A percentile compares a stretch with the other conserved stretches of the same genome.
Evolutionary conservation across 2,797 vertebrate species (phyloP).

Genomic region (Hozukius guyotensis): DNA sequence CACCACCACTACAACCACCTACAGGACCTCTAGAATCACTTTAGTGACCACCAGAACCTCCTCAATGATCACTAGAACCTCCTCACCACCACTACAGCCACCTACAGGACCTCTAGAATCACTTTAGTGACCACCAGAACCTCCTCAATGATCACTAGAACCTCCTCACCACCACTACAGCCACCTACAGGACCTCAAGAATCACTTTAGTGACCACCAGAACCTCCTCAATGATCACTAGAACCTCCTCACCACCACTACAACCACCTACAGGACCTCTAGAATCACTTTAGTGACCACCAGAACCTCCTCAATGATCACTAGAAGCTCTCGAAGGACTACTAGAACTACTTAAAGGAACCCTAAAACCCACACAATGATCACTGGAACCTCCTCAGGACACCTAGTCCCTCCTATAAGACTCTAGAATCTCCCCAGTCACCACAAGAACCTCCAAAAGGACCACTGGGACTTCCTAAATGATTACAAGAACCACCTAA

Average conservation of each 20-base stretch:
- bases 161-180: no score
- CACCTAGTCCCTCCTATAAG: no score
- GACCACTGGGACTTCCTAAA: background rate
- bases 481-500: background rate
- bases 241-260: background rate
- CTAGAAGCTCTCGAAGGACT: background rate
- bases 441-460: no score
- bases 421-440: no score
- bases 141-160: background rate
- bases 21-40: no score
- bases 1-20: no score
- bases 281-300: no score
- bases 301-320: background rate
- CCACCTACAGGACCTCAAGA: background rate
- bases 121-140: background rate
- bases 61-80: background rate
- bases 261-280: no score
- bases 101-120: no score
- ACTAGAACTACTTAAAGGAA: background rate
- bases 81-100: background rate
- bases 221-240: background rate
- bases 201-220: background rate
- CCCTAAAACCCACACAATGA: background rate
- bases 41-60: no score
- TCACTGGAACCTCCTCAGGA: background rate